A percentile compares a stretch with the other conserved stretches of the same genome.
phyloP scores from a whole-genome alignment of 92 coral and sea anemone species.

The Zoanthus sansibaricus region DNA sequence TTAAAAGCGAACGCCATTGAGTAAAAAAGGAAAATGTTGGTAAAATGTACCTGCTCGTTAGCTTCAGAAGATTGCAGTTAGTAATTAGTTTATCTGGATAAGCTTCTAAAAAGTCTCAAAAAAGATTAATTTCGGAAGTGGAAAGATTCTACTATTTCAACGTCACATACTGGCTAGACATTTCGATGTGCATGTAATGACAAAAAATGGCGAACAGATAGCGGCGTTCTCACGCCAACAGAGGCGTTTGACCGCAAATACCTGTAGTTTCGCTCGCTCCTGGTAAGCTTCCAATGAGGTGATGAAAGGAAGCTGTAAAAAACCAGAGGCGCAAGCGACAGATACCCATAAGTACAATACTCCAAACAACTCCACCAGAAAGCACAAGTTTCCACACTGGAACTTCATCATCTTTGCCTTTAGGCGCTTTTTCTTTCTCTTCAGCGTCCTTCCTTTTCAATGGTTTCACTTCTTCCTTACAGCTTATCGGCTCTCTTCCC shows the following conservation, averaged over 20 bases:
- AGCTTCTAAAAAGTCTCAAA: background rate
- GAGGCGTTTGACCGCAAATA: conserved; percentile 25
- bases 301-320: conserved; percentile 44
- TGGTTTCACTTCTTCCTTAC: background rate
- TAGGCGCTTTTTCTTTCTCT: background rate
- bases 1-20: background rate
- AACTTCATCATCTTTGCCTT: conserved; percentile 5
- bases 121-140: background rate
- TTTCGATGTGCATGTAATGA: background rate
- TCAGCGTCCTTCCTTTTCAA: background rate
- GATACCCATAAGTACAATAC: conserved; percentile 44
- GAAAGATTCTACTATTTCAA: background rate
- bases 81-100: background rate
- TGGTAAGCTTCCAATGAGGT: conserved; percentile 42
- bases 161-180: background rate
- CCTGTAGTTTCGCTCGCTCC: conserved; percentile 42
- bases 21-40: background rate
- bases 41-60: background rate
- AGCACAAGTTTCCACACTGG: conserved; percentile 41
- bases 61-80: background rate
- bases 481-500: background rate
- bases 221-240: background rate
- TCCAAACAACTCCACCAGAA: conserved; percentile 49
- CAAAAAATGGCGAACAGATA: background rate
- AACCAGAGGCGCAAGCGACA: conserved; percentile 54